Evolutionary conservation across 2,888 invertebrate species (phyloP), one percentile per base, ranked within the genome.

Genomic region (Zhengitettix transpicula): DNA sequence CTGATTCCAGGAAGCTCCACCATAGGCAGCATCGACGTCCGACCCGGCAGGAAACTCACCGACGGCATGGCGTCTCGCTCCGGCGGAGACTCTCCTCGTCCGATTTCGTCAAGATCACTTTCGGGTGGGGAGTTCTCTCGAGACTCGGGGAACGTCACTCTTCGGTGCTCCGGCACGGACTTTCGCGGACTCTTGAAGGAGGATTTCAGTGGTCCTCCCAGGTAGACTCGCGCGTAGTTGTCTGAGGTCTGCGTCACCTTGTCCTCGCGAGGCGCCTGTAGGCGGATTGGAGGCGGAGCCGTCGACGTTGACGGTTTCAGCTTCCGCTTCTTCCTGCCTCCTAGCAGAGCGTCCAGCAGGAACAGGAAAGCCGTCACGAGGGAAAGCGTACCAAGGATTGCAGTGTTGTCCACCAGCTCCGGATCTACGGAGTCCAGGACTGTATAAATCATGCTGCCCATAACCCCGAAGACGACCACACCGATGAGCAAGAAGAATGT

Each of bases 381-480:
- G 2, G 85, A 82, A 14, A 87, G 72, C 1, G 80, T 76, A 5
- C 87, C 87, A 16, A 87, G 76, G 14, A 86, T 80, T 0, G 85
- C 81, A 0, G 85, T 85, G 71, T 87, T 87, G 67, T 84, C 84
- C 40, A 84, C 73, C 66, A 87, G 72, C 60, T 81, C 78, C 12
- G 75, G 74, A 0, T 85, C 85, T 5, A 87, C 80, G 15, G 82
- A 83, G 68, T 87, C 87, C 67, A 87, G 73, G 7, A 86, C 81
- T 5, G 85, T 84, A 61, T 86, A 75, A 62, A 83, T 82, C 66
- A 87, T 73, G 65, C 83, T 82, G 67, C 86, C 84, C 66, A 85
- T 75, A 58, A 83, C 75, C 54, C 82, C 77, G 70, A 85, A 87
- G 66, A 87, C 77, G 63, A 86, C 73, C 63, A 85, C 77, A 8